Base-by-base conservation (phyloP, 2,888 invertebrate genomes). In the Parasteatoda lunata region DNA sequence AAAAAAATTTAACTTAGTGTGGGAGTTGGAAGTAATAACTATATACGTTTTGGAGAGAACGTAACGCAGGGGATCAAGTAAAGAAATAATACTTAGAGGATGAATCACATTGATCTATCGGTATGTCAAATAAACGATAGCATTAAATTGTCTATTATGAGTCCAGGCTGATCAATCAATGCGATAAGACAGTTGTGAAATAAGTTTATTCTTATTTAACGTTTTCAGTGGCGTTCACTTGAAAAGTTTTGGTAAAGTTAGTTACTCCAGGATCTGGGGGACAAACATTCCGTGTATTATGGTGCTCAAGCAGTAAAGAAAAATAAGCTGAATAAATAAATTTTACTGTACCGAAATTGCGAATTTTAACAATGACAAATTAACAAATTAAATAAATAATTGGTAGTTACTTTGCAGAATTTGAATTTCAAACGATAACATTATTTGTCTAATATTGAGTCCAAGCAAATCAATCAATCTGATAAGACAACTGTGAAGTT, bases 71-170 rank as follows among this genome's bases (percentile, higher is more conserved):
- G 66, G 76, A 59, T 4, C 54, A 9, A 54, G 59, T 2, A 30
- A 30, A 30, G 30, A 30, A 30, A 30, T 30, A 30, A 30, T 30
- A 30, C 30, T 30, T 2, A 5, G 73, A 76, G 70, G 64, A 49
- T 11, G 9, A 11, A 30, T 47, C 71, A 66, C 65, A 76, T 76
- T 84, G 79, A 85, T 85, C 85, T 80, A 85, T 80, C 85, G 70
- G 68, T 64, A 75, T 84, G 84, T 75, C 84, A 79, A 79, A 75
- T 69, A 68, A 68, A 69, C 69, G 85, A 85, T 85, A 80, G 79
- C 80, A 66, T 85, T 85, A 80, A 80, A 85, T 85, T 85, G 85
- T 80, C 85, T 76, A 85, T 85, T 85, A 80, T 79, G 79, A 79
- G 78, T 85, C 78, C 78, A 73, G 64, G 78, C 77, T 79, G 78